Conservation (phyloP, 2,797 vertebrate genomes). For the Emydoidea blandingii region DNA sequence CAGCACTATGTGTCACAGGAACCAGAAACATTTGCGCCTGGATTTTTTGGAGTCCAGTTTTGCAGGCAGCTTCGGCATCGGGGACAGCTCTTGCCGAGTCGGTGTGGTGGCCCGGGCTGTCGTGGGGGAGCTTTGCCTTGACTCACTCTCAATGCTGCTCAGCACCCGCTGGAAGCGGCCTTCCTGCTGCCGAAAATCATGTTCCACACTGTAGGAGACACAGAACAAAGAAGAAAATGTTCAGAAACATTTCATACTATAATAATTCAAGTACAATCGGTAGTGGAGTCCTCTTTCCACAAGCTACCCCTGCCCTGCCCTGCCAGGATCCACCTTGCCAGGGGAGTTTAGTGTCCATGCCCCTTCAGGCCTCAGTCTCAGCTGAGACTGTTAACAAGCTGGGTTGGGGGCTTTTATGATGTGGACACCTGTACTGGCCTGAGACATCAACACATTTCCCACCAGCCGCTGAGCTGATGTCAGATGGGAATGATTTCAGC, state of each 20-base stretch:
- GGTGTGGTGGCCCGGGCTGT: fast-evolving
- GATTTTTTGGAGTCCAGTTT: slow-evolving; percentile 68
- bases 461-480: not conserved
- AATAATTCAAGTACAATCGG: not conserved
- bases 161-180: slow-evolving; percentile 74
- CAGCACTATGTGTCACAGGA: slow-evolving; percentile 45
- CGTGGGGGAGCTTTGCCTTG: not conserved
- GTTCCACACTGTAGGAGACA: slow-evolving; percentile 69
- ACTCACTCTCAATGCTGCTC: slow-evolving; percentile 48
- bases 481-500: not conserved
- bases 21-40: slow-evolving; percentile 76
- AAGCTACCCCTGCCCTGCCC: not conserved
- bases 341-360: not conserved
- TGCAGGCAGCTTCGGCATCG: not conserved
- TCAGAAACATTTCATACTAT: not conserved
- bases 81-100: not conserved
- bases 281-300: not conserved
- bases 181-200: slow-evolving; percentile 79
- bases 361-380: not conserved
- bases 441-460: not conserved
- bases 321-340: not conserved
- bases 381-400: not conserved
- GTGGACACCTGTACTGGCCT: not conserved
- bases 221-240: fast-evolving
- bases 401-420: not conserved